Percentiles rank a stretch among this genome's conserved stretches.
phyloP scores from a whole-genome alignment of 2,797 vertebrate species.

The Macroramphosus scolopax region DNA sequence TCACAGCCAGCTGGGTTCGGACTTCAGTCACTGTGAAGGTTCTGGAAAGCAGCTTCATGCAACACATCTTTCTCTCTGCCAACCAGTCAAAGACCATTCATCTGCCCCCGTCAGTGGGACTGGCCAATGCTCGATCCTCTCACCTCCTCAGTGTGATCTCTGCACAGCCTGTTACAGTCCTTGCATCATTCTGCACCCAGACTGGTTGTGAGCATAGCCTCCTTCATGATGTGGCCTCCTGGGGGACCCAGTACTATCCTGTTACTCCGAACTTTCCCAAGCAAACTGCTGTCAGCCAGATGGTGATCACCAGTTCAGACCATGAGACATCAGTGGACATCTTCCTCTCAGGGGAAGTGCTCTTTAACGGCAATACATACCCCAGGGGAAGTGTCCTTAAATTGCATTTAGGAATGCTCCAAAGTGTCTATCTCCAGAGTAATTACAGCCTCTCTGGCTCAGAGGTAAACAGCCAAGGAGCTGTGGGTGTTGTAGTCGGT shows the following conservation, averaged over 20 bases:
- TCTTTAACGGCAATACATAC: slow-evolving; percentile 25
- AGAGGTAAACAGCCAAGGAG: slow-evolving; percentile 33
- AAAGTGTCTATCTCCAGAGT: slow-evolving; percentile 35
- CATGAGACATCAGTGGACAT: slow-evolving; percentile 26
- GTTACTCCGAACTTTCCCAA: slow-evolving; percentile 28
- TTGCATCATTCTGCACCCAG: slow-evolving; percentile 27
- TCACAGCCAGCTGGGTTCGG: slow-evolving; percentile 24
- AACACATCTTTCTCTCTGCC: slow-evolving; percentile 19
- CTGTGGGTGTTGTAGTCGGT: slow-evolving; percentile 28
- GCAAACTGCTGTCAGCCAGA: slow-evolving; percentile 30
- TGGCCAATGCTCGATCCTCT: slow-evolving; percentile 16
- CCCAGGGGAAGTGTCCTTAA: slow-evolving; percentile 13
- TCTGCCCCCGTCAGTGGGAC: slow-evolving; percentile 10
- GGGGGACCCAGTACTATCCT: slow-evolving; percentile 34
- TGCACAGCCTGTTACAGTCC: slow-evolving; percentile 10
- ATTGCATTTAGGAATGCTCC: slow-evolving; percentile 22
- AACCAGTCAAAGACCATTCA: slow-evolving; percentile 20
- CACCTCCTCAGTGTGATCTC: slow-evolving; percentile 25
- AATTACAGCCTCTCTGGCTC: slow-evolving; percentile 40
- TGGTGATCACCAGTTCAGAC: slow-evolving; percentile 43
- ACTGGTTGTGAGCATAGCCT: slow-evolving; percentile 38
- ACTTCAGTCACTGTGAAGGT: slow-evolving; percentile 31
- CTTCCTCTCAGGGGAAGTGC: slow-evolving; percentile 29
- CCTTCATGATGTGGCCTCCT: slow-evolving; percentile 37
- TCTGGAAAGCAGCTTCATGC: slow-evolving; percentile 23